Conservation (phyloP, 2,888 invertebrate species). For the Calliscelio sp. region DNA sequence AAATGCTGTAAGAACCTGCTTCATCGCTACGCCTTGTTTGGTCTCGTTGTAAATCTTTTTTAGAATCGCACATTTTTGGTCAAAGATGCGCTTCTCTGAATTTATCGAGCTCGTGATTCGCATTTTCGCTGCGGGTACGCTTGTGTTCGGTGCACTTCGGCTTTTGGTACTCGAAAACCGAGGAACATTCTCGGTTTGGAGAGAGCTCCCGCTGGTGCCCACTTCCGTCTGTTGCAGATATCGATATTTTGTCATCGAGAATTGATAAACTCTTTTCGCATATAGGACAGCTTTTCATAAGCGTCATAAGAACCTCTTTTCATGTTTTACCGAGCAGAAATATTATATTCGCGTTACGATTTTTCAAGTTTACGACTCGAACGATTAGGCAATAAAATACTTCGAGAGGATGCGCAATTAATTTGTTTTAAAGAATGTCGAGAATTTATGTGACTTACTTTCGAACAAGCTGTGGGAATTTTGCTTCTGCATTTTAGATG, state of each 20-base stretch:
- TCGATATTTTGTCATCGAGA: constrained; percentile 46
- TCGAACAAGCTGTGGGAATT: constrained; percentile 37
- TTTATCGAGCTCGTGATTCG: background rate
- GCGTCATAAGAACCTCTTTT: background rate
- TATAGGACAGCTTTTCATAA: constrained; percentile 18
- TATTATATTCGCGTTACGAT: background rate
- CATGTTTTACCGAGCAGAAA: background rate
- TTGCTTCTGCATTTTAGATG: constrained; percentile 17
- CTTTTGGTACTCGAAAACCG: constrained; percentile 31
- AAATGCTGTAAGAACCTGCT: constrained; percentile 34
- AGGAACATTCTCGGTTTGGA: constrained; percentile 43
- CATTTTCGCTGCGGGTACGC: constrained; percentile 2
- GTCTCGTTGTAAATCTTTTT: constrained; percentile 16
- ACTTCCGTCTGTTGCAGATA: constrained; percentile 54
- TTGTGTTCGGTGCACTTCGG: constrained; percentile 17
- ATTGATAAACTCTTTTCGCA: constrained; percentile 33
- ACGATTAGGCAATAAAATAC: too few relatives aligned
- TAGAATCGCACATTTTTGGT: constrained; percentile 1
- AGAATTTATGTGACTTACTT: constrained; percentile 18
- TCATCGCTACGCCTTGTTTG: constrained; percentile 11
- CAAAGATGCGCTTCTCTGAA: constrained; percentile 13
- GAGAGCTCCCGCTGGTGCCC: background rate
- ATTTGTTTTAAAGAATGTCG: too few relatives aligned
- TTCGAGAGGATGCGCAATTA: too few relatives aligned
- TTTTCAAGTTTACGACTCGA: background rate